Evolutionary conservation across 2,797 vertebrate species (phyloP).

Genomic region (Hydrophis major): DNA sequence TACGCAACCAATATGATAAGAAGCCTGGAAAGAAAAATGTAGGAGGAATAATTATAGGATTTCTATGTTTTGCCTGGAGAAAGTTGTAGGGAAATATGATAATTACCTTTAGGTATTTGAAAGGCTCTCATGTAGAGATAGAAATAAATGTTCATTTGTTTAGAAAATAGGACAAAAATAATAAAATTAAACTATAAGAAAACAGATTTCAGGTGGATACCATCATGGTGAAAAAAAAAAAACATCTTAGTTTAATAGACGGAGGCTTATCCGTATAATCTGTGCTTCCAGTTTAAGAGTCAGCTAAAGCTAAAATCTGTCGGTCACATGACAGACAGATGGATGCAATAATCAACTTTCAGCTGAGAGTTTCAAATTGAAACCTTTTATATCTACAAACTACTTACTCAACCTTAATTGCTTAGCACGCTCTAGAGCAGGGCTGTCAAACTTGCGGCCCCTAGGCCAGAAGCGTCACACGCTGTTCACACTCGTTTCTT

Average conservation of each 20-base stretch:
- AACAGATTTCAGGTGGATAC: not conserved
- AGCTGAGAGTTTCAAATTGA: not conserved
- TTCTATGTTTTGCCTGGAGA: not conserved
- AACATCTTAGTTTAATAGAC: not conserved
- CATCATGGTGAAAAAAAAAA: not conserved
- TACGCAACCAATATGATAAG: not conserved
- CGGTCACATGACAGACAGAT: not conserved
- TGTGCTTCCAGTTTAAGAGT: not conserved
- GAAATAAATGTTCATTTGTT: not conserved
- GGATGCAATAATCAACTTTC: not conserved
- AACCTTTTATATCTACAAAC: not conserved
- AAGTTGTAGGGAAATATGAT: not conserved
- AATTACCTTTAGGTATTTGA: not conserved
- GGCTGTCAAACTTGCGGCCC: too few species aligned
- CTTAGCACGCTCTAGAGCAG: not conserved
- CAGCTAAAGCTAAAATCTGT: not conserved
- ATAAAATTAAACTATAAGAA: not conserved
- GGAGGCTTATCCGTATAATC: not conserved
- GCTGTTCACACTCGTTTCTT: too few species aligned
- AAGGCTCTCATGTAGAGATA: not conserved
- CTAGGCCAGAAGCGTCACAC: too few species aligned
- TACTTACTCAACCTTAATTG: not conserved
- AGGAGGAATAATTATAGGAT: not conserved
- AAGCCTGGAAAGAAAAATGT: not conserved
- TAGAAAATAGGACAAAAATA: not conserved